Evolutionary conservation across 1,140 invertebrate species (phyloP).

Genomic region (Neodiprion lecontei): DNA sequence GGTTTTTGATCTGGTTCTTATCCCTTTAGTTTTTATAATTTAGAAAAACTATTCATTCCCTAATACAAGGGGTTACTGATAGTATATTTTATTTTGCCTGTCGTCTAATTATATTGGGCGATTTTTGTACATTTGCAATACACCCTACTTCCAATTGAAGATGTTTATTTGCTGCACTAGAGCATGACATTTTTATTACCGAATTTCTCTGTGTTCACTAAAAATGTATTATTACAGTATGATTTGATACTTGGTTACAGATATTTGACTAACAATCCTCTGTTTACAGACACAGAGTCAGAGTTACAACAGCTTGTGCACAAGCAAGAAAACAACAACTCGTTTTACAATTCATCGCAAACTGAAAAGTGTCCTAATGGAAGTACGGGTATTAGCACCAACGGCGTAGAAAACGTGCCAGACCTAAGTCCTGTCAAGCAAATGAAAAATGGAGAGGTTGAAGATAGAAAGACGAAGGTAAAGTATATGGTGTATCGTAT

Average conservation of each 20-base stretch:
- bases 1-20: constrained; percentile 12
- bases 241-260: background rate
- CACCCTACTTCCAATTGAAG: background rate
- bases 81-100: too few species aligned
- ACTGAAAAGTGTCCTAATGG: constrained; percentile 45
- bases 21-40: constrained; percentile 18
- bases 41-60: constrained; percentile 18
- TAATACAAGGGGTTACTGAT: background rate
- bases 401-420: constrained; percentile 42
- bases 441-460: constrained; percentile 45
- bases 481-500: constrained; percentile 9
- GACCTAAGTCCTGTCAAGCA: constrained; percentile 49
- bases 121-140: too few species aligned
- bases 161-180: constrained; percentile 13
- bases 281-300: constrained; percentile 47
- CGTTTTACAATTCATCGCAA: constrained; percentile 39
- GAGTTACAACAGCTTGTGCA: constrained; percentile 31
- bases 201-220: constrained; percentile 1
- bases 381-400: constrained; percentile 33
- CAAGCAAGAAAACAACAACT: constrained; percentile 54
- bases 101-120: too few species aligned
- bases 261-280: background rate
- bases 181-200: constrained; percentile 18
- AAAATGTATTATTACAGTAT: background rate
- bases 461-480: constrained; percentile 53